phyloP scores from a whole-genome alignment of 2,113 vertebrate genomes.

The Apaloderma vittatum region DNA sequence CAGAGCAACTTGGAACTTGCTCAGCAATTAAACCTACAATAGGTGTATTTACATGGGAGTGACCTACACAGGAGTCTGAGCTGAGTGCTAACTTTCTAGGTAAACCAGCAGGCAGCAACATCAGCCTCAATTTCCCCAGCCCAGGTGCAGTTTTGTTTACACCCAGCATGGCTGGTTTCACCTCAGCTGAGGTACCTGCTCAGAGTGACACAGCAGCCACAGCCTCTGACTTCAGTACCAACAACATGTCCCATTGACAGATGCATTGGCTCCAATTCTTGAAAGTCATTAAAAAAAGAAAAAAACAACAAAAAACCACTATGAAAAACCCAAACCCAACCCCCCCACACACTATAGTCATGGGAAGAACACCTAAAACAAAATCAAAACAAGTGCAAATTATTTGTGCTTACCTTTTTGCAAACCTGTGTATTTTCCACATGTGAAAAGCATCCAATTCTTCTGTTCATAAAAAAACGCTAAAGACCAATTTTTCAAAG shows the following conservation, averaged over 20 bases:
- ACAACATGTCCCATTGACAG: background rate
- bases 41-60: background rate
- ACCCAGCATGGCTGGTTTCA: background rate
- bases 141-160: rapidly evolving
- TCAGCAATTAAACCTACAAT: background rate
- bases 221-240: background rate
- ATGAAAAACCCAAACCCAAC: background rate
- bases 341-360: background rate
- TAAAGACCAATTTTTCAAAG: background rate
- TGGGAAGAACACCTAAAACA: background rate
- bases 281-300: background rate
- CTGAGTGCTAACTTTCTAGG: background rate
- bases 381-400: background rate
- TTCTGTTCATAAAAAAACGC: background rate
- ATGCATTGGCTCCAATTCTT: background rate
- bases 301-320: too few relatives aligned
- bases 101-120: background rate
- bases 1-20: background rate
- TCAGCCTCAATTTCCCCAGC: background rate
- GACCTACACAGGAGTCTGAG: background rate
- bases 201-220: background rate
- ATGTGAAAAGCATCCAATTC: rapidly evolving
- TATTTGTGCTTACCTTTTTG: background rate
- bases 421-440: background rate
- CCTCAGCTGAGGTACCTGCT: background rate